A percentile compares a stretch with the other conserved stretches of the same genome.
These are phyloP conservation scores for Synaphobranchus kaupii DNA, from an alignment of 2,797 vertebrate species.

Conservation along the genomic window DNA sequence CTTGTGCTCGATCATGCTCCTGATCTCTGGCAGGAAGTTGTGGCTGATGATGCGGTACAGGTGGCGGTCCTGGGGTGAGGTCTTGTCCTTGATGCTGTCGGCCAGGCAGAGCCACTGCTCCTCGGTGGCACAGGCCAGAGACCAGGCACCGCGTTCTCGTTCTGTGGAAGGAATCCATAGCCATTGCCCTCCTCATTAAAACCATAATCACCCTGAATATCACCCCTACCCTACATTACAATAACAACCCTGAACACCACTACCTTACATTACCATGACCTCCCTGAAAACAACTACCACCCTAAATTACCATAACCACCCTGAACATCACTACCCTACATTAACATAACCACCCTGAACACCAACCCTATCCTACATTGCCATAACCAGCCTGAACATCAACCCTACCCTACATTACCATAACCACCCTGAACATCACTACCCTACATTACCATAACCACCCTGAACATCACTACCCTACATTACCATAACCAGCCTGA, in stretches of 20 bases:
- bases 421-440: too few species aligned
- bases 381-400: background rate
- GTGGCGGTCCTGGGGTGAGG: conserved; percentile 88
- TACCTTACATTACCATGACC: too few species aligned
- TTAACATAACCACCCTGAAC: background rate
- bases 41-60: conserved; percentile 94
- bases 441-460: too few species aligned
- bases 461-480: too few species aligned
- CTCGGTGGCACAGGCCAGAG: conserved; percentile 91
- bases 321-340: background rate
- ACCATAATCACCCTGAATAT: background rate
- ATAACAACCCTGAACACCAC: too few species aligned
- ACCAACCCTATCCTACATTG: background rate
- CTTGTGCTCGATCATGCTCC: conserved; percentile 97
- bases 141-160: conserved; percentile 77
- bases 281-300: background rate
- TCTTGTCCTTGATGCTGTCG: conserved; percentile 90
- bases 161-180: conserved; percentile 45
- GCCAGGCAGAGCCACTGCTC: conserved; percentile 91
- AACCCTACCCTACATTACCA: too few species aligned
- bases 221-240: too few species aligned
- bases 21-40: conserved; percentile 97
- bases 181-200: conserved; percentile 5
- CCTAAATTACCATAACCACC: background rate
- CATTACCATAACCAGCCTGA: too few species aligned